Percentiles rank a stretch among this genome's conserved stretches.
Conservation (phyloP, 1,140 invertebrate genomes). For the Drosophila orena region DNA sequence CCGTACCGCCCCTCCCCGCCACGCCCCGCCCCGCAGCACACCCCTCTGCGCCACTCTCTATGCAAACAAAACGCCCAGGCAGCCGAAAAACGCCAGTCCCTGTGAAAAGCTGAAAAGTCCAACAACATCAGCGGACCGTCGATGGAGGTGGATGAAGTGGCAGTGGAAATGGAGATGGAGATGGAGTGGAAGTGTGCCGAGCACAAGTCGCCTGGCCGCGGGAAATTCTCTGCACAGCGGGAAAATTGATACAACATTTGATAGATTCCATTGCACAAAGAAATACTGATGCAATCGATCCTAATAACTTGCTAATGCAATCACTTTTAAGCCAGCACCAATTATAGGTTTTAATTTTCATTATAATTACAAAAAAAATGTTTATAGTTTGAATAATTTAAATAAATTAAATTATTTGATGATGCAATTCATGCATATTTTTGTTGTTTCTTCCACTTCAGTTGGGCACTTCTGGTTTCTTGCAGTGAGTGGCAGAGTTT, state of each 20-base stretch:
- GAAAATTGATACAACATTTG: background rate
- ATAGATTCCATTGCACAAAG: too few relatives aligned
- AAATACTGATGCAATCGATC: too few relatives aligned
- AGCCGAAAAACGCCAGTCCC: slow-evolving; percentile 48
- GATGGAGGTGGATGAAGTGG: slow-evolving; percentile 7
- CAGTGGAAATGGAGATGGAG: background rate
- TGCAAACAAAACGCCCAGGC: slow-evolving; percentile 53
- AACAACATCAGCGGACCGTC: slow-evolving; percentile 11
- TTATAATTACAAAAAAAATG: background rate
- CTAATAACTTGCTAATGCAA: too few relatives aligned
- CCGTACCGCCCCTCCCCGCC: slow-evolving; percentile 4
- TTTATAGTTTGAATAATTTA: too few relatives aligned
- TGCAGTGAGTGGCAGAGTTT: slow-evolving; percentile 26
- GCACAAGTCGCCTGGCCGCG: slow-evolving; percentile 46
- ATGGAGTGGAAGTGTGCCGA: slow-evolving; percentile 32
- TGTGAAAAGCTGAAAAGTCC: slow-evolving; percentile 27
- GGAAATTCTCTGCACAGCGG: slow-evolving; percentile 27
- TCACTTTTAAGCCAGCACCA: background rate
- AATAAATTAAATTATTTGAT: too few relatives aligned
- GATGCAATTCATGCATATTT: too few relatives aligned
- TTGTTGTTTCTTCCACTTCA: slow-evolving; percentile 7
- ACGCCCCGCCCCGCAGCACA: background rate
- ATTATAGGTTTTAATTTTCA: too few relatives aligned
- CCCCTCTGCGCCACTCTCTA: slow-evolving; percentile 5
- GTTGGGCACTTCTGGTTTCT: slow-evolving; percentile 14